Evolutionary conservation across 2,888 invertebrate genomes (phyloP), one percentile per base, ranked within the genome.

Genomic region (Piscicola geometra): DNA sequence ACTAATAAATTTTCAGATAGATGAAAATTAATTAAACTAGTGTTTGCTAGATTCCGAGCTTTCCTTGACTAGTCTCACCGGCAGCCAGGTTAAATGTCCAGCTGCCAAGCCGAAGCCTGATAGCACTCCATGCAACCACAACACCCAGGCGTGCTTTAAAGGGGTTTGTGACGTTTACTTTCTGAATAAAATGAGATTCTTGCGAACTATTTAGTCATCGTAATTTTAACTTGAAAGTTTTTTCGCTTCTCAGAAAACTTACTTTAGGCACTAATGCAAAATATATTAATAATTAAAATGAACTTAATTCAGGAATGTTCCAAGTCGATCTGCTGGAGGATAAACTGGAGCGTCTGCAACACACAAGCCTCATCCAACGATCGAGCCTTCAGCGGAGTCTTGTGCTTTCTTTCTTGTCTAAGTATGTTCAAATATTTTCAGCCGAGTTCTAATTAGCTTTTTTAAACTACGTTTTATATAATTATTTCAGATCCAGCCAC

Each of bases 281-380:
- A n/a, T n/a, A n/a, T n/a, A n/a, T n/a, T n/a, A n/a, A n/a, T n/a
- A n/a, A n/a, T n/a, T n/a, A n/a, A n/a, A n/a, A n/a, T n/a, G n/a
- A n/a, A n/a, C n/a, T n/a, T n/a, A n/a, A n/a, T n/a, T 47, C 32
- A 85, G 85, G 93, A 94, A 80, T 99, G 98, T 86, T 90, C 91
- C 68, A 96, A 94, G 68, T 96, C 96, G 0, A 95, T 98, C 82
- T 99, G 99, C 86, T 88, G 94, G 78, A 91, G 92, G 83, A 95
- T 96, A 91, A 92, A 92, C 84, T 90, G 98, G 88, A 90, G 91
- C 74, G 96, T 97, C 85, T 99, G 98, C 85, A 98, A 97, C 77
- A 71, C 81, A 9, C 81, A 82, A 9, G 73, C 72, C 0, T 76
- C 78, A 2, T 66, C 72, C 15, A 68, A 76, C n/a, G 77, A 76